Base-by-base conservation (phyloP, 2,113 vertebrate species). In the Anolis sagrei region DNA sequence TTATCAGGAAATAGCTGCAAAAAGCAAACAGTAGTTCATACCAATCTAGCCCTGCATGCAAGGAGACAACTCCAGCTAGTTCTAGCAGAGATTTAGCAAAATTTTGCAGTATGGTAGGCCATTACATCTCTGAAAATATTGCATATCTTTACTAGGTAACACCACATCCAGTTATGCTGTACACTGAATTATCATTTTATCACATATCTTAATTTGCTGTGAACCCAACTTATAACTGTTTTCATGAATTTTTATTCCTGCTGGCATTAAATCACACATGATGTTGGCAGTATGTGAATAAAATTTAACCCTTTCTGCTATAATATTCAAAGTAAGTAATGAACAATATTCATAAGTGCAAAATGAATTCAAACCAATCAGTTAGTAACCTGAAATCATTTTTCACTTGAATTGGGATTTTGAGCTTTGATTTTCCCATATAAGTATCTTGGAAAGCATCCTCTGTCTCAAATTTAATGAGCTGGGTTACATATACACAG, bases 211-310 rank as follows among this genome's bases (percentile, higher is more conserved):
- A 54, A 29, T 54, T 77, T 77, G 49, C 6, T 58, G 14, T 77
- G 16, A 54, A 34, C 19, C 48, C 23, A 75, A 44, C 78, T 73
- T 69, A 70, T 68, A 85, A 79, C 81, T 79, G 61, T 44, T 54
- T 54, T 54, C 51, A 54, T 54, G 51, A 54, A 14, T 9, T 54
- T 89, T 13, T n/a, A n/a, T 89, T 11, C 61, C 82, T 5, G 7
- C 49, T 88, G 79, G 82, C 88, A 64, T 39, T 61, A 62, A 74
- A 82, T 74, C 86, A 76, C 29, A 84, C 73, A 44, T 83, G 82
- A 32, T 70, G 21, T 27, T 76, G 27, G 21, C 72, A 81, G 76
- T 66, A 79, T 88, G 88, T 91, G 90, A 86, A 90, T 87, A 76
- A 29, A 10, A 21, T 54, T 58, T 61, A 54, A 32, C n/a, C 83